Evolutionary conservation across 2,888 invertebrate species (phyloP), one percentile per base, ranked within the genome.

Genomic region (Amiota minor): DNA sequence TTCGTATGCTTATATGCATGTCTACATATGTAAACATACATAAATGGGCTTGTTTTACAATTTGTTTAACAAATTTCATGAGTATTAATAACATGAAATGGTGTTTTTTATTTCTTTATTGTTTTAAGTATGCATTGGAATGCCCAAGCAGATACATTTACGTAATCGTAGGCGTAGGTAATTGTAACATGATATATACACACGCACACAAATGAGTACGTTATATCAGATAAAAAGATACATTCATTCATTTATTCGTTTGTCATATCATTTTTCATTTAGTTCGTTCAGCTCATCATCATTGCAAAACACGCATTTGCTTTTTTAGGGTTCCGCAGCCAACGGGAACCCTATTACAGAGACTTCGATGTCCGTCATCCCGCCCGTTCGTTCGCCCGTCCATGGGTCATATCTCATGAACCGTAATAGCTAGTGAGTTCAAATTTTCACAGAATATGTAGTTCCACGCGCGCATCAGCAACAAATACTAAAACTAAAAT

Each of bases 301-400:
- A 71, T 80, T 64, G 45, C 49, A 71, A 35, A 1, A 35, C 6
- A n/a, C 20, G 76, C 77, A 80, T 80, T 81, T 80, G 80, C 81
- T 81, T 80, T 81, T n/a, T n/a, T n/a, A n/a, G n/a, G n/a, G n/a
- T n/a, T n/a, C n/a, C n/a, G n/a, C n/a, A n/a, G n/a, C n/a, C n/a
- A n/a, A n/a, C n/a, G n/a, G n/a, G n/a, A n/a, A n/a, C n/a, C n/a
- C n/a, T n/a, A n/a, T n/a, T n/a, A n/a, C n/a, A n/a, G n/a, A n/a
- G n/a, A n/a, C n/a, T n/a, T n/a, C n/a, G n/a, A n/a, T n/a, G n/a
- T n/a, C n/a, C n/a, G n/a, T n/a, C n/a, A n/a, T n/a, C n/a, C n/a
- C n/a, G n/a, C n/a, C n/a, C n/a, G n/a, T n/a, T n/a, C n/a, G n/a
- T n/a, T n/a, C n/a, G n/a, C n/a, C n/a, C n/a, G n/a, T n/a, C n/a